Conservation (phyloP, 2,888 invertebrate genomes). For the Phlogophora meticulosa region DNA sequence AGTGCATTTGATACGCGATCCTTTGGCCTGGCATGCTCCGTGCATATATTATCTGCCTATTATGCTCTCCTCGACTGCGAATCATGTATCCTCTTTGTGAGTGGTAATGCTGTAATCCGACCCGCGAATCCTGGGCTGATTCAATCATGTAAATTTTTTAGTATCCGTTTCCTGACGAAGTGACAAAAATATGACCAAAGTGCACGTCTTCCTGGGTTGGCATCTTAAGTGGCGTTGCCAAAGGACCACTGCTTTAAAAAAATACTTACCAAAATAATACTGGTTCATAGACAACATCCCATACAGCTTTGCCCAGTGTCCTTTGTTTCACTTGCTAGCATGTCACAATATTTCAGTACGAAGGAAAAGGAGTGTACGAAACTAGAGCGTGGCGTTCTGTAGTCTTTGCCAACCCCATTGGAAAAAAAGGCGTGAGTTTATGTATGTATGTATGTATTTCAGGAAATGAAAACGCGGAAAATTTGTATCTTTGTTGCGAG, state of each 20-base stretch:
- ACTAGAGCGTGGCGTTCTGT: conserved; percentile 51
- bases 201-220: neutral
- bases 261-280: conserved; percentile 16
- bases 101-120: neutral
- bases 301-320: conserved; percentile 49
- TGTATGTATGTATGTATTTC: conserved; percentile 44
- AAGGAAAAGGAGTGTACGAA: conserved; percentile 49
- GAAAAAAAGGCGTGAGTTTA: conserved; percentile 48
- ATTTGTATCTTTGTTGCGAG: neutral
- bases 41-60: neutral
- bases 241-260: neutral
- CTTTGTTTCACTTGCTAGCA: conserved; percentile 46
- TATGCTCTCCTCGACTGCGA: neutral
- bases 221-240: neutral
- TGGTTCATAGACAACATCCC: conserved; percentile 47
- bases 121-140: neutral
- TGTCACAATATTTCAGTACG: conserved; percentile 50
- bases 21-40: neutral
- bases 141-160: neutral
- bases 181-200: neutral
- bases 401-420: conserved; percentile 51
- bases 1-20: neutral
- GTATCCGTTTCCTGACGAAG: neutral
- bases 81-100: neutral
- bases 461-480: conserved; percentile 2